A percentile compares a stretch with the other conserved stretches of the same genome.
These are phyloP conservation scores for Lagocephalus sceleratus DNA, from an alignment of 2,797 vertebrate species.

Conservation along the genomic window DNA sequence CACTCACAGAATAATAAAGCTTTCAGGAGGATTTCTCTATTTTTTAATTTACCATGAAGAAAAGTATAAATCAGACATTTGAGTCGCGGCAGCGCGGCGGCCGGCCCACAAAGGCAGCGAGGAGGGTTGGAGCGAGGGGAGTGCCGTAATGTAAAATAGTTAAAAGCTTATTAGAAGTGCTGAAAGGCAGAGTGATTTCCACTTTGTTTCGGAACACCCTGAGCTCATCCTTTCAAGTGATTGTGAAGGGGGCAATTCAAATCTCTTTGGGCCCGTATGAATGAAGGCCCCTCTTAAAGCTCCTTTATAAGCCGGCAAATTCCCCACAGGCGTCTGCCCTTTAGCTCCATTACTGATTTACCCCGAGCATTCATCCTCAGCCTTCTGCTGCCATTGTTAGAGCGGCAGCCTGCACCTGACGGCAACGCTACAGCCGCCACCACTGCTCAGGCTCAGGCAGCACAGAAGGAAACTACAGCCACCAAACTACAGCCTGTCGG, in stretches of 20 bases:
- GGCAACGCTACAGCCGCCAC: conserved; percentile 47
- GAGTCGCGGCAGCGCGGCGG: conserved; percentile 67
- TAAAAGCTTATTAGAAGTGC: conserved; percentile 95
- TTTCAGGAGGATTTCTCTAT: conserved; percentile 70
- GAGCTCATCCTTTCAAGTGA: conserved; percentile 94
- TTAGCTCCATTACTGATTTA: conserved; percentile 99
- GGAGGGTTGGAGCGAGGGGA: conserved; percentile 63
- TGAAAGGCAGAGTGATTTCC: conserved; percentile 91
- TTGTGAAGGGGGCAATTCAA: conserved; percentile 92
- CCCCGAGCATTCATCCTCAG: conserved; percentile 88
- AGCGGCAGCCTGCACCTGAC: conserved; percentile 82
- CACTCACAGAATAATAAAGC: conserved; percentile 68
- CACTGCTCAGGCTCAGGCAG: neutral
- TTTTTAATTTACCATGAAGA: conserved; percentile 84
- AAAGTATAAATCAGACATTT: conserved; percentile 86
- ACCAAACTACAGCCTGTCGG: too few relatives aligned
- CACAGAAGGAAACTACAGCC: too few relatives aligned
- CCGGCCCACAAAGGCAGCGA: conserved; percentile 61
- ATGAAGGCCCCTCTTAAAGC: conserved; percentile 88
- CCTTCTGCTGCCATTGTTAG: conserved; percentile 88
- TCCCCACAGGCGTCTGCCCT: conserved; percentile 91
- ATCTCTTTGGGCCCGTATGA: conserved; percentile 90
- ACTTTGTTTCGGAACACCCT: conserved; percentile 91
- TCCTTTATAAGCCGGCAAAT: conserved; percentile 86
- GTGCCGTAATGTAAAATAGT: conserved; percentile 88